Evolutionary conservation across 2,888 invertebrate genomes (phyloP), one percentile per base, ranked within the genome.

Genomic region (Drosophila anomelani): DNA sequence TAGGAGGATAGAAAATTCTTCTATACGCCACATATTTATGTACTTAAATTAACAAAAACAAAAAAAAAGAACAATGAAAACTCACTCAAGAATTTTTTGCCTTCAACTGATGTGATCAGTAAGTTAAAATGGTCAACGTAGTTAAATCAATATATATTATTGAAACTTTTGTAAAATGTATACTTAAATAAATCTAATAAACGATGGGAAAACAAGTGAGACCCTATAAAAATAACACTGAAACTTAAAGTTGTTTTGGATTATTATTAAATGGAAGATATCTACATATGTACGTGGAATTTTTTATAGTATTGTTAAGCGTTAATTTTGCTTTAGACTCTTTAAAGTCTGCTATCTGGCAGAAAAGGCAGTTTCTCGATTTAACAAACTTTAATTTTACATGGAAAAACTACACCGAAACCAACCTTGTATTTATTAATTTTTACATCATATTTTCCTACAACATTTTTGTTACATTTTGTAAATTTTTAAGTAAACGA

Each of bases 51-150:
- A 43, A 60, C 54, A 41, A 41, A 38, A 6, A 36, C 41, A 47
- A 47, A 20, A 53, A 49, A 26, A 12, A 55, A 64, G 47, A 39
- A 54, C n/a, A 64, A 26, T 29, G 26, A 10, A 57, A 69, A 76
- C 76, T 71, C 57, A 61, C 77, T 77, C 64, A 77, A 64, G 60
- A 77, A 68, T 61, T 56, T 61, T 74, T 79, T 88, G 89, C 84
- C 84, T 84, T 88, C 53, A 75, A 77, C 79, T 88, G 84, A 84
- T 84, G 38, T 49, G 84, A 84, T 88, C 89, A 86, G 54, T 77
- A 56, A 69, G 38, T 46, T 46, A 49, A 78, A 70, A 46, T 38
- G 74, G 74, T 75, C 57, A 63, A 29, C 10, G 76, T 84, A 88
- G 85, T 82, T 85, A 85, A 82, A 76, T 43, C 59, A 67, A 59